phyloP scores from a whole-genome alignment of 1,140 invertebrate species.

The Drosophila triauraria region DNA sequence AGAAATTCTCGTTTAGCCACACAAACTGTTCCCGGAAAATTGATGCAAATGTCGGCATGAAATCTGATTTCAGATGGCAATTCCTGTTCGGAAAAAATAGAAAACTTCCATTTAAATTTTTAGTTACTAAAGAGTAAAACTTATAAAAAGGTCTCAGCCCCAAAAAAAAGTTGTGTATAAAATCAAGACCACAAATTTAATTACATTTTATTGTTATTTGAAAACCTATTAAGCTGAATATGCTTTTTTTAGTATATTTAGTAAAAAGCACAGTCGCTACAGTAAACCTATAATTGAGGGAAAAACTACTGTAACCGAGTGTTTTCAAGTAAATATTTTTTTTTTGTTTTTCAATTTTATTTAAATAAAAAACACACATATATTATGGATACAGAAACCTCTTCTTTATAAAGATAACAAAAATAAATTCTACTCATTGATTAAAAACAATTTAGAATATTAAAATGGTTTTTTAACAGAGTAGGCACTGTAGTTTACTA shows the following conservation, averaged over 20 bases:
- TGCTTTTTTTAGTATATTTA: background rate
- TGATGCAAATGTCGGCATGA: slow-evolving; percentile 7
- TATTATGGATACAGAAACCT: too few relatives aligned
- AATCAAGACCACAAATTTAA: slow-evolving; percentile 8
- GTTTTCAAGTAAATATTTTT: too few relatives aligned
- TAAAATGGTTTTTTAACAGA: too few relatives aligned
- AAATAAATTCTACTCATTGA: too few relatives aligned
- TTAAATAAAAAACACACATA: too few relatives aligned
- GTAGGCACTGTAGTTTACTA: background rate
- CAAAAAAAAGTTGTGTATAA: background rate
- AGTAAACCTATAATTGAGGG: background rate
- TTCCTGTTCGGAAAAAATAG: background rate
- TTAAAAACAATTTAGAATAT: too few relatives aligned
- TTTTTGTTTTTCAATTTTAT: too few relatives aligned
- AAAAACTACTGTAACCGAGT: too few relatives aligned
- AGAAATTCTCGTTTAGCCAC: slow-evolving; percentile 25
- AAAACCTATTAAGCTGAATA: slow-evolving; percentile 4
- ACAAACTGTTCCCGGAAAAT: slow-evolving; percentile 20
- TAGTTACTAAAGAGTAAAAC: too few relatives aligned
- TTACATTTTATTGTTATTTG: slow-evolving; percentile 19
- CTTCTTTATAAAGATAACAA: too few relatives aligned
- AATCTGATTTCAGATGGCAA: slow-evolving; percentile 2
- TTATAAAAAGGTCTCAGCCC: background rate
- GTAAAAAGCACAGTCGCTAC: background rate
- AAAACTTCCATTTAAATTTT: slow-evolving; percentile 15